Percentiles rank a stretch among this genome's conserved stretches.
Evolutionary conservation across 1,140 invertebrate genomes (phyloP).

Genomic region (Chrysopa pallens): DNA sequence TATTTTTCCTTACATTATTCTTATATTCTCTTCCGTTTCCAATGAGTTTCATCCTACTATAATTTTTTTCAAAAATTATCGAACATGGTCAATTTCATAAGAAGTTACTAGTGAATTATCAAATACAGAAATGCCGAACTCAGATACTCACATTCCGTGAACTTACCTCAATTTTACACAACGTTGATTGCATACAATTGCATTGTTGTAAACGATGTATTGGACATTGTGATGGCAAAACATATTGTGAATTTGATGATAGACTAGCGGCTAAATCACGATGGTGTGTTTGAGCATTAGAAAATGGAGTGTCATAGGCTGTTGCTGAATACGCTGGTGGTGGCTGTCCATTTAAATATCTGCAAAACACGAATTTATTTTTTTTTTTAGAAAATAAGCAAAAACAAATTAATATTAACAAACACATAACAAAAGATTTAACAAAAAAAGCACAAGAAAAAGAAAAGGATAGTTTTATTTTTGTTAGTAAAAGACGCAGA

Average conservation of each 20-base stretch:
- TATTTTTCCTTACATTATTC: too few species aligned
- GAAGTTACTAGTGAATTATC: too few species aligned
- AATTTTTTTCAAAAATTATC: too few species aligned
- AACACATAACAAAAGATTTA: background rate
- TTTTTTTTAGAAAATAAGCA: background rate
- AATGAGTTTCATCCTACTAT: too few species aligned
- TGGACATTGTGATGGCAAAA: slow-evolving; percentile 33
- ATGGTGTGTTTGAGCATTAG: slow-evolving; percentile 24
- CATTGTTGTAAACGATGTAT: slow-evolving; percentile 43
- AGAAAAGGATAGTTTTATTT: too few species aligned
- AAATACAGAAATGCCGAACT: too few species aligned
- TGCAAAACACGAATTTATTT: slow-evolving; percentile 10
- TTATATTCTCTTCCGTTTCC: too few species aligned
- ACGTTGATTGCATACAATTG: slow-evolving; percentile 25
- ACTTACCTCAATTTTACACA: slow-evolving; percentile 19
- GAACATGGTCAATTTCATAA: too few species aligned
- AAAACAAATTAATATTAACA: background rate
- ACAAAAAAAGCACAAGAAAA: too few species aligned
- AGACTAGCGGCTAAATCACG: slow-evolving; percentile 6
- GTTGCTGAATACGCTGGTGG: slow-evolving; percentile 29
- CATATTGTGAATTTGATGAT: slow-evolving; percentile 22
- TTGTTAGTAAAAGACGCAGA: too few species aligned
- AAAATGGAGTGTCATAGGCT: slow-evolving; percentile 27
- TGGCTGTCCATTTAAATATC: slow-evolving; percentile 30
- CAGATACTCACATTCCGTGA: too few species aligned